Evolutionary conservation across 1,140 invertebrate genomes (phyloP).

Genomic region (Chymomyza costata): DNA sequence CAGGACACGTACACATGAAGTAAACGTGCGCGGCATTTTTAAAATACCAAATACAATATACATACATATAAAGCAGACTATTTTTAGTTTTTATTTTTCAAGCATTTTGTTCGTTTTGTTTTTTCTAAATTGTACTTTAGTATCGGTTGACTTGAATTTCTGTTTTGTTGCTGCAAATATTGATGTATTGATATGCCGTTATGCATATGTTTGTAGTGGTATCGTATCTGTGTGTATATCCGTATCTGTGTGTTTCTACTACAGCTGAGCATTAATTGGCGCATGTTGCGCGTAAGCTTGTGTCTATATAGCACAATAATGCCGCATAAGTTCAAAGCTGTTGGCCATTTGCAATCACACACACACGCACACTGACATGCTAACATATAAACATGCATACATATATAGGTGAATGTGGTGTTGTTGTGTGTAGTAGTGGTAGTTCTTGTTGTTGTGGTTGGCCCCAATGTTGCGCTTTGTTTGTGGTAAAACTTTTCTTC

Average conservation of each 20-base stretch:
- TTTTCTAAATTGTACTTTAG: slow-evolving; percentile 32
- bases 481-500: slow-evolving; percentile 55
- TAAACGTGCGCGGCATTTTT: slow-evolving; percentile 61
- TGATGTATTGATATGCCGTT: slow-evolving; percentile 1
- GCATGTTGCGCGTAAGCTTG: too few relatives aligned
- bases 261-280: too few relatives aligned
- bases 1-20: slow-evolving; percentile 61
- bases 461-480: slow-evolving; percentile 36
- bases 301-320: too few relatives aligned
- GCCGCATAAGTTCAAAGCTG: too few relatives aligned
- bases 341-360: slow-evolving; percentile 3
- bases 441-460: slow-evolving; percentile 14
- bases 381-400: too few relatives aligned
- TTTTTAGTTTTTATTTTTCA: slow-evolving; percentile 32
- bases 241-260: neutral
- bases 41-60: slow-evolving; percentile 64
- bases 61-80: slow-evolving; percentile 12
- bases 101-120: slow-evolving; percentile 2
- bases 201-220: too few relatives aligned
- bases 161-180: slow-evolving; percentile 17
- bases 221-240: neutral
- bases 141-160: slow-evolving; percentile 4
- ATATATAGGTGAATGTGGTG: too few relatives aligned
- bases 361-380: too few relatives aligned
- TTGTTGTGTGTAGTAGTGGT: too few relatives aligned